phyloP scores from a whole-genome alignment of 2,113 vertebrate genomes.

The Triplophysa rosa region DNA sequence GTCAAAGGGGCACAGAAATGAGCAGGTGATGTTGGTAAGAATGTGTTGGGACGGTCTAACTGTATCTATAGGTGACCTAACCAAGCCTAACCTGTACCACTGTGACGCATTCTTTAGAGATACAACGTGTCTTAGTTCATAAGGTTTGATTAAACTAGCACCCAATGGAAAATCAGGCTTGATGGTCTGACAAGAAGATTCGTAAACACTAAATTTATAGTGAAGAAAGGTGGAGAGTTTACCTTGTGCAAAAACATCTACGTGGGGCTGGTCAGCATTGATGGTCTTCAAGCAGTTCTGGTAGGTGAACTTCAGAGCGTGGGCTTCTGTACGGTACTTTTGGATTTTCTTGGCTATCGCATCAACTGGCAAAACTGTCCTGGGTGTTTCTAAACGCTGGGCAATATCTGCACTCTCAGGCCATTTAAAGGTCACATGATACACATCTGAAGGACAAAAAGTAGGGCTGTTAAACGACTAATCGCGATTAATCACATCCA shows the following conservation, averaged over 20 bases:
- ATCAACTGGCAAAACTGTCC: conserved; percentile 64
- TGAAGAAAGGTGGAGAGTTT: background rate
- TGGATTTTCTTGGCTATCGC: conserved; percentile 69
- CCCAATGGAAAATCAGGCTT: background rate
- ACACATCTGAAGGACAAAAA: conserved; percentile 75
- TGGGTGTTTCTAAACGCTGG: conserved; percentile 64
- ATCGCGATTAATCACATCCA: no score
- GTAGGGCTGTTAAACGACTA: no score
- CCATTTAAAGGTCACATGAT: conserved; percentile 85
- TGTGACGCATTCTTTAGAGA: background rate
- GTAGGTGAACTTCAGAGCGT: conserved; percentile 75
- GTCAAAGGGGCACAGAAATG: background rate
- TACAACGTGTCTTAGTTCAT: background rate
- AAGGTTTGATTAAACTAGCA: background rate
- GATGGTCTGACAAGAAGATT: background rate
- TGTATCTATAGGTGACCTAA: background rate
- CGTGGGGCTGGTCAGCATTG: conserved; percentile 81
- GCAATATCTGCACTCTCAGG: conserved; percentile 65
- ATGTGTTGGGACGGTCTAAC: conserved; percentile 9
- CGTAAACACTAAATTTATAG: background rate
- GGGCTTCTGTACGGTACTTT: conserved; percentile 74
- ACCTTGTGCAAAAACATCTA: conserved; percentile 87
- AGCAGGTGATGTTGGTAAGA: conserved; percentile 2
- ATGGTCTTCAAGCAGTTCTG: conserved; percentile 73
- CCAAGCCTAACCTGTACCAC: background rate